These are phyloP conservation scores for Choreutis nemorana DNA, from an alignment of 2,888 invertebrate species.

Conservation along the genomic window DNA sequence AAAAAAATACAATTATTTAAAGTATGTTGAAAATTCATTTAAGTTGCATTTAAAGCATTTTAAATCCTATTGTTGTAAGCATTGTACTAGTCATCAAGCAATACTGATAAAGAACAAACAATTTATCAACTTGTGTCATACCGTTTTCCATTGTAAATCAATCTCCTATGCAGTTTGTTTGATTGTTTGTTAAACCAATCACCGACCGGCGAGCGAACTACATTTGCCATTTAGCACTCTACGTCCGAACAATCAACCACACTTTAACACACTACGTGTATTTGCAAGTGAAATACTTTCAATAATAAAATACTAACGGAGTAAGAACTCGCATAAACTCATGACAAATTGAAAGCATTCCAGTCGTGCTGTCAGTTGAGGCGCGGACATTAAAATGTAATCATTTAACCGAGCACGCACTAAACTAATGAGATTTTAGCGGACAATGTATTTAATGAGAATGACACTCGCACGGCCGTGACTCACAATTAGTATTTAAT, in stretches of 20 bases:
- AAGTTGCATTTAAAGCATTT: too few species aligned
- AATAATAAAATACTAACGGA: conserved; percentile 28
- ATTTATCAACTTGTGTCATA: too few species aligned
- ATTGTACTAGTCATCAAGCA: too few species aligned
- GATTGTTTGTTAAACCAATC: conserved; percentile 51
- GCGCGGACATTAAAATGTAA: conserved; percentile 50
- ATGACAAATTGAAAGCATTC: conserved; percentile 28
- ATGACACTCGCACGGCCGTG: conserved; percentile 42
- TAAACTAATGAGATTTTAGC: conserved; percentile 59
- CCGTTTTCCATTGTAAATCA: conserved; percentile 53
- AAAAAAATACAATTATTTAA: too few species aligned
- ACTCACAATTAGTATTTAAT: conserved; percentile 46
- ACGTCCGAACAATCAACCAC: conserved; percentile 24
- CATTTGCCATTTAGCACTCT: conserved; percentile 42
- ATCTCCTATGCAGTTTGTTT: conserved; percentile 41
- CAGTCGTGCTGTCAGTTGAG: conserved; percentile 31
- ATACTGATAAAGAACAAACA: too few species aligned
- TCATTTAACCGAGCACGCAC: conserved; percentile 59
- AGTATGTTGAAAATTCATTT: too few species aligned
- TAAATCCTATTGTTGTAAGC: too few species aligned
- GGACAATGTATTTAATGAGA: conserved; percentile 51
- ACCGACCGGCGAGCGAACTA: conserved; percentile 42
- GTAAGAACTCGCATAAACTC: conserved; percentile 26
- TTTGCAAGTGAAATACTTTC: conserved; percentile 30
- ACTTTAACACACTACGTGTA: conserved; percentile 23